Base-by-base conservation (phyloP, 2,797 vertebrate genomes). In the Chaunax sp. region DNA sequence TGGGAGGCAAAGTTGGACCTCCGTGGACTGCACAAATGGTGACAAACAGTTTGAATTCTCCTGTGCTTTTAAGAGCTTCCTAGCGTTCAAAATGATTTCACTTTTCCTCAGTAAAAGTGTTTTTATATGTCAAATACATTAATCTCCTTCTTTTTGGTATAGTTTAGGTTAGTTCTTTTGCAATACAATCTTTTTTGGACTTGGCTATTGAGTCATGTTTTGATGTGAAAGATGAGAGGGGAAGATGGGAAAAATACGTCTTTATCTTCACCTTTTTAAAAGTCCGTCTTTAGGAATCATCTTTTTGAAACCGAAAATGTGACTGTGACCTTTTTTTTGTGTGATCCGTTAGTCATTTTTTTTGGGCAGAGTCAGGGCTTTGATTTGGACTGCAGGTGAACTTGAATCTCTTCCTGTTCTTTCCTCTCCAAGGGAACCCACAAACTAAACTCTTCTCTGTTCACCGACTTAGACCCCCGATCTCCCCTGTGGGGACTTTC, bases 1-100 rank as follows among this genome's bases (percentile, higher is more conserved):
- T 90, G 88, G 87, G 85, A 88, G 86, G 88, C 90, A 92, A 92
- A 94, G 90, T 94, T 93, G 87, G 90, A 89, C 87, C 78, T 84
- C 81, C 75, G 25, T 82, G 87, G 90, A 91, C 90, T 71, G 76
- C 79, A 80, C 77, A 58, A 82, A 86, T 76, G 87, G 85, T 87
- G 89, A 90, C 88, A 87, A 89, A 89, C 90, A 77, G 79, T 87
- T 85, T 69, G 75, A 20, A 82, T 81, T 69, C 68, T 69, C 75
- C 53, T 11, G 53, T 51, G 76, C 80, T 87, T 85, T 83, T 78
- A 76, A 46, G 80, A 77, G 76, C 70, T 80, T 83, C 79, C 71
- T 87, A 82, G 84, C 86, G 75, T 66, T 78, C 49, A 83, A 60
- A 66, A 89, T 90, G 69, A 79, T 57, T 68, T 59, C 78, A 77